phyloP scores from a whole-genome alignment of 2,797 vertebrate species.

The Poecilia wingei region DNA sequence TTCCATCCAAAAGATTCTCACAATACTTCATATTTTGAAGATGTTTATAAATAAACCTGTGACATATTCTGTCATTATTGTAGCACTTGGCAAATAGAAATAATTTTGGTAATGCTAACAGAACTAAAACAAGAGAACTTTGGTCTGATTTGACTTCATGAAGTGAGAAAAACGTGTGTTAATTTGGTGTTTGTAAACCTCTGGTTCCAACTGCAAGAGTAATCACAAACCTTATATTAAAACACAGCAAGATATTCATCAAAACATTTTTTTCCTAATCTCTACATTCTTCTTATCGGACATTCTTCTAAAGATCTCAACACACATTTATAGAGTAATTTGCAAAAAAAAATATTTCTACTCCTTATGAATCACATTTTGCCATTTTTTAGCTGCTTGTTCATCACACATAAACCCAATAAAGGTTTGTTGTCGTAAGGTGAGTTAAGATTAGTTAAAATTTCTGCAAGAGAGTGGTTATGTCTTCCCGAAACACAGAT shows the following conservation, averaged over 20 bases:
- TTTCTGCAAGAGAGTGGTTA: neutral
- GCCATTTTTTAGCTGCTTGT: neutral
- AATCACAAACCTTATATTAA: constrained; percentile 54
- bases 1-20: neutral
- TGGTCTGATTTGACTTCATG: neutral
- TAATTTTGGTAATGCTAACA: neutral
- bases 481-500: constrained; percentile 36
- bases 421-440: neutral
- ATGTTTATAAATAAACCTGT: neutral
- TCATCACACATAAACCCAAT: neutral
- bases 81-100: neutral
- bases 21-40: neutral
- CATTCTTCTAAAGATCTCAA: constrained; percentile 51
- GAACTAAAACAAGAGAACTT: neutral
- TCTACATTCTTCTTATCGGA: constrained; percentile 52
- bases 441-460: neutral
- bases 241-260: constrained; percentile 45
- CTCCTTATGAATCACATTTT: neutral
- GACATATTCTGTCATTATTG: neutral
- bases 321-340: constrained; percentile 38
- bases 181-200: neutral
- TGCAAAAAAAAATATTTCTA: neutral
- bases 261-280: constrained; percentile 49
- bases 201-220: constrained; percentile 5
- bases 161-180: neutral